A percentile compares a stretch with the other conserved stretches of the same genome.
These are phyloP conservation scores for Hyphantria cunea DNA, from an alignment of 1,140 invertebrate genomes.

Conservation along the genomic window DNA sequence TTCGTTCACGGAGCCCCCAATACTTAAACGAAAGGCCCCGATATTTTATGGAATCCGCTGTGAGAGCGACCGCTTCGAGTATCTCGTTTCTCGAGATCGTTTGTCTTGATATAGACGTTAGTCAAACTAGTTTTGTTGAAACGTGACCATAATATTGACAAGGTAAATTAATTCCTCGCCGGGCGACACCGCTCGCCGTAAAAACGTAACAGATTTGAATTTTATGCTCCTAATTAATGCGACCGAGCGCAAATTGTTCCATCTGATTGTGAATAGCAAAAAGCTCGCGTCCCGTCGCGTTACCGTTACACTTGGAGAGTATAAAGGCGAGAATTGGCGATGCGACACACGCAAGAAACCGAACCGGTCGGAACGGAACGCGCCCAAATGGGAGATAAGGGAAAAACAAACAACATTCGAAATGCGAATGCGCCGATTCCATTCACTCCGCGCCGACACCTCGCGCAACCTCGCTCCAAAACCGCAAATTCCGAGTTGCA, in stretches of 20 bases:
- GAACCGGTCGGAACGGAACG: constrained; percentile 55
- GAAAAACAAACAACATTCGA: constrained; percentile 60
- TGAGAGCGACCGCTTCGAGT: constrained; percentile 47
- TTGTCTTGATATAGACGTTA: constrained; percentile 61
- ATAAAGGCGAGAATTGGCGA: constrained; percentile 58
- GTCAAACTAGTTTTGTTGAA: constrained; percentile 49
- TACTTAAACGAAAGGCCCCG: constrained; percentile 40
- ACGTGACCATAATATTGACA: constrained; percentile 60
- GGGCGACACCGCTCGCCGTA: constrained; percentile 36
- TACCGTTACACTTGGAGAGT: constrained; percentile 52
- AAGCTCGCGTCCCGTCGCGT: constrained; percentile 42
- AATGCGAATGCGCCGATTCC: constrained; percentile 45
- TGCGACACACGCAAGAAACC: constrained; percentile 62
- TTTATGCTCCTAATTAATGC: constrained; percentile 51
- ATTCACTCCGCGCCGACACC: constrained; percentile 49
- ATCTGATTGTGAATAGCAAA: constrained; percentile 49
- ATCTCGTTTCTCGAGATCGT: constrained; percentile 60
- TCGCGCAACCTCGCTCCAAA: constrained; percentile 23
- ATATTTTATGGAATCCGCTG: constrained; percentile 62
- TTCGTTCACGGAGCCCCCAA: constrained; percentile 11
- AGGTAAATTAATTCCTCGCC: constrained; percentile 54
- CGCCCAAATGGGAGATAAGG: constrained; percentile 56
- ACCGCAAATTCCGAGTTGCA: neutral
- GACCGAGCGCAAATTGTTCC: constrained; percentile 42
- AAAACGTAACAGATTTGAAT: constrained; percentile 52